Evolutionary conservation across 2,888 invertebrate genomes (phyloP).

Genomic region (Megamerina dolium): DNA sequence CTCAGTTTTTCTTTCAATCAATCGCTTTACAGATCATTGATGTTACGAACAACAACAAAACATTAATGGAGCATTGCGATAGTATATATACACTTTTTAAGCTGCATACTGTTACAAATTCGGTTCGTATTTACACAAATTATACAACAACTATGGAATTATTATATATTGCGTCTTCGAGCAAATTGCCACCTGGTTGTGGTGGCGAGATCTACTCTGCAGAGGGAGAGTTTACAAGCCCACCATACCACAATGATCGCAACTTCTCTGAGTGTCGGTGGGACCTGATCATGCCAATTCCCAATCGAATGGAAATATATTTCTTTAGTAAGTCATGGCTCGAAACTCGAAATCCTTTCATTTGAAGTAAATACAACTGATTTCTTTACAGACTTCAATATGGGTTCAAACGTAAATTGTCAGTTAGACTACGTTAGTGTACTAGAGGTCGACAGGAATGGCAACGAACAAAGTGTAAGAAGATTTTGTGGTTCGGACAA

Average conservation of each 20-base stretch:
- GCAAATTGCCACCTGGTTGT: constrained; percentile 26
- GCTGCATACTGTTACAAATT: constrained; percentile 26
- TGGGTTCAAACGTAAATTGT: constrained; percentile 59
- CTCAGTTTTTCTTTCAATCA: neutral
- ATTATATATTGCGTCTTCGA: neutral
- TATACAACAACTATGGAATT: neutral
- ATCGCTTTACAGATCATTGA: neutral
- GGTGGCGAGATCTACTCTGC: constrained; percentile 30
- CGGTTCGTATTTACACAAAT: constrained; percentile 24
- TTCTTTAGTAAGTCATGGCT: constrained; percentile 29
- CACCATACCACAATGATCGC: constrained; percentile 58
- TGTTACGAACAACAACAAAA: constrained; percentile 25
- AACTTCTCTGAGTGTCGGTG: constrained; percentile 56
- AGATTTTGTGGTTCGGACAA: constrained; percentile 51
- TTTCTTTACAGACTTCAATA: constrained; percentile 52
- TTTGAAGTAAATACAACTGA: neutral
- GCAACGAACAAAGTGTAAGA: constrained; percentile 33
- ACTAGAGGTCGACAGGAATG: constrained; percentile 50
- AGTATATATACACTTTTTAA: neutral
- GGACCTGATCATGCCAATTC: constrained; percentile 55
- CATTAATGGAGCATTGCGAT: constrained; percentile 20
- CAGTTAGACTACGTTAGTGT: constrained; percentile 60
- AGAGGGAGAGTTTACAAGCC: constrained; percentile 55
- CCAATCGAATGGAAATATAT: constrained; percentile 21
- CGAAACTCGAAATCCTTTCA: neutral